Conservation (phyloP, 2,888 invertebrate species). For the Nudaria mundana region DNA sequence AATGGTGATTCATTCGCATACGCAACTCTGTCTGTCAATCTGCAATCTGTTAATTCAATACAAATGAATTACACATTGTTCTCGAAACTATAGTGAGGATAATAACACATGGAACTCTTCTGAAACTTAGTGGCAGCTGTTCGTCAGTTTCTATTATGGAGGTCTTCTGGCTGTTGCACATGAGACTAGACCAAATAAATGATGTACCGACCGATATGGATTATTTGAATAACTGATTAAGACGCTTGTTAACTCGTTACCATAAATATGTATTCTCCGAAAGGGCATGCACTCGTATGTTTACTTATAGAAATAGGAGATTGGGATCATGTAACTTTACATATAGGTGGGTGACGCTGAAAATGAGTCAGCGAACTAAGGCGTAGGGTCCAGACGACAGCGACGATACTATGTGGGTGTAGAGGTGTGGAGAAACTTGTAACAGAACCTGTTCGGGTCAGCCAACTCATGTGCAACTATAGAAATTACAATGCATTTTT, state of each 20-base stretch:
- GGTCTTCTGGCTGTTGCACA: not conserved
- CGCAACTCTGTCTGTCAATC: too few relatives aligned
- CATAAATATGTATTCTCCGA: too few relatives aligned
- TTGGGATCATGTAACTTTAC: too few relatives aligned
- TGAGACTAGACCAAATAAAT: not conserved
- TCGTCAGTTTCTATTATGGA: too few relatives aligned
- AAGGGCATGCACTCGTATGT: not conserved
- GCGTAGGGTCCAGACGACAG: slow-evolving; percentile 60
- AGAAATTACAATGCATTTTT: slow-evolving; percentile 61
- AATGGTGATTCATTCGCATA: slow-evolving; percentile 43
- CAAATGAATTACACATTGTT: slow-evolving; percentile 52
- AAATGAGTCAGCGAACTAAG: slow-evolving; percentile 58
- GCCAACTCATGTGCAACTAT: slow-evolving; percentile 70
- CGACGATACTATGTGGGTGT: slow-evolving; percentile 61
- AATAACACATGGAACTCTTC: slow-evolving; percentile 21
- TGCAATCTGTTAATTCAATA: slow-evolving; percentile 45
- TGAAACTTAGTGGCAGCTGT: not conserved
- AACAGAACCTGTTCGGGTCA: slow-evolving; percentile 75
- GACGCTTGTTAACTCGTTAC: too few relatives aligned
- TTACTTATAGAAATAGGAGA: not conserved
- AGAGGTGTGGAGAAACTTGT: slow-evolving; percentile 55
- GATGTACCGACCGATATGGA: too few relatives aligned
- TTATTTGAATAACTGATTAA: too few relatives aligned
- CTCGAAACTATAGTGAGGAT: slow-evolving; percentile 40
- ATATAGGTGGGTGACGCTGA: slow-evolving; percentile 23